Evolutionary conservation across 2,797 vertebrate species (phyloP), one percentile per base, ranked within the genome.

Genomic region (Hybognathus amarus): DNA sequence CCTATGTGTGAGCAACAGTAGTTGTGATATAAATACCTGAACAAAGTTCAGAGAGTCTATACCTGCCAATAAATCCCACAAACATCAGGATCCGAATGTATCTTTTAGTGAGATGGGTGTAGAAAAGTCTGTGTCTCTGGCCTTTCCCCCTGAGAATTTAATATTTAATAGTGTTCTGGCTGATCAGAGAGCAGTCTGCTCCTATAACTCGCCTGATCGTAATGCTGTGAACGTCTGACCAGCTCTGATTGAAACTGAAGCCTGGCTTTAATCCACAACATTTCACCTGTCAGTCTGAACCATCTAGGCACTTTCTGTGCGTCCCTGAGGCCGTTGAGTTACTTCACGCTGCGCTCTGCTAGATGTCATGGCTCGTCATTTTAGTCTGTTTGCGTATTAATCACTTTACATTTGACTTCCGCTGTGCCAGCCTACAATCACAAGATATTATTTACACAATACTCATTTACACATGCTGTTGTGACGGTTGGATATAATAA

Each of bases 241-340:
- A 40, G 77, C 59, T 76, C 75, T 85, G 80, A 85, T 83, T 77
- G 79, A 45, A 80, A 83, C 77, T 84, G 71, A 85, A 83, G 45
- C 42, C 47, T 70, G 76, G 40, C 82, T 85, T 42, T 86, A 67
- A 82, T 86, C 80, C 74, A 64, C 15, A 70, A 47, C 33, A n/a
- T 40, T 83, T 87, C 67, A 84, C 54, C 77, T 71, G 71, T 79
- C 73, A 64, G 66, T 70, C 66, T 63, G 36, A 18, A 40, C 47
- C 38, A 2, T 67, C 20, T 30, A 24, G 50, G 22, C n/a, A 15
- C 30, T 69, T 42, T 75, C 63, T 47, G 13, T 45, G n/a, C 18
- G 40, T 59, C 56, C 38, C 36, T 56, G 11, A 80, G n/a, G 54
- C 75, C 27, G 10, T 42, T 70, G 66, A 78, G 68, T 85, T 79